These are phyloP conservation scores for Catocala sponsa DNA, from an alignment of 2,888 invertebrate genomes.

Conservation along the genomic window DNA sequence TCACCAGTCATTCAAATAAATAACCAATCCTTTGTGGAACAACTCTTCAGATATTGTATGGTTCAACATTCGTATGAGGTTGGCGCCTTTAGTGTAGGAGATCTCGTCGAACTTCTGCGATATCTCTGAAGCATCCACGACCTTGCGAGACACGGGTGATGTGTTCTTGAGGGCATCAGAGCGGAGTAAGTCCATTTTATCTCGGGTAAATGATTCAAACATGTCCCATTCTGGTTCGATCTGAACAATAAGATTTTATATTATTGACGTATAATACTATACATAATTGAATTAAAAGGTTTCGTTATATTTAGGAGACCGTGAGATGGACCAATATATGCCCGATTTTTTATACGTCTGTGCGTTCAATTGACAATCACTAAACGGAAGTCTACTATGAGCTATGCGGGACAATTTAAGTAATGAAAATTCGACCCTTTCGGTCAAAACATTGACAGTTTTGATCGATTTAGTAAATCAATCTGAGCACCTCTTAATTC, in stretches of 20 bases:
- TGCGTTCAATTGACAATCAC: no score
- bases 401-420: no score
- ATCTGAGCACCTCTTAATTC: no score
- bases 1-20: conserved; percentile 88
- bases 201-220: conserved; percentile 84
- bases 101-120: conserved; percentile 89
- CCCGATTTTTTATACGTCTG: no score
- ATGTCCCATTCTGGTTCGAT: conserved; percentile 88
- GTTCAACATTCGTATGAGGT: conserved; percentile 89
- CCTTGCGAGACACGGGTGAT: conserved; percentile 84
- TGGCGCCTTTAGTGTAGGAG: conserved; percentile 88
- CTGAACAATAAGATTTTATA: conserved; percentile 60
- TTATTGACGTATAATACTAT: no score
- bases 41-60: conserved; percentile 83
- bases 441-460: no score
- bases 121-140: conserved; percentile 86
- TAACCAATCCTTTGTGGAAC: conserved; percentile 84
- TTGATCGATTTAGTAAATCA: no score
- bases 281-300: no score
- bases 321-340: no score
- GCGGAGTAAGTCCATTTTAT: conserved; percentile 86
- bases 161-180: conserved; percentile 87
- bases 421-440: no score
- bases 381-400: no score
- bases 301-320: no score